Conservation (phyloP, 2,797 vertebrate genomes). For the Tapirus indicus region DNA sequence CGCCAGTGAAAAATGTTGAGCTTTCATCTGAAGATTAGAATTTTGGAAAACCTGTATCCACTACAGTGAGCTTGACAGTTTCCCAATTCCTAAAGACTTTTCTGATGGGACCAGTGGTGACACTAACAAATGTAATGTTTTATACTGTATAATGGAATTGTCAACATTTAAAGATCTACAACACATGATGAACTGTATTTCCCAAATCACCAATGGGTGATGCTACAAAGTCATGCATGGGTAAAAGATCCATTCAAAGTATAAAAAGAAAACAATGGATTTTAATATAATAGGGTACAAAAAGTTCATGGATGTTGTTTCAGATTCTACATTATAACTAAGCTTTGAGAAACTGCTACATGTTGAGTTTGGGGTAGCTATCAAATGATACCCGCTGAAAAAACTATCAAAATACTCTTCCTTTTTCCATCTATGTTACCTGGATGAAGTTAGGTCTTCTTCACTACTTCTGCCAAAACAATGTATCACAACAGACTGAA, state of each 20-base stretch:
- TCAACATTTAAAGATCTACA: slow-evolving; percentile 1
- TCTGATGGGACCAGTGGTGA: background rate
- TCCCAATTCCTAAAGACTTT: background rate
- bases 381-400: background rate
- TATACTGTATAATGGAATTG: background rate
- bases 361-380: background rate
- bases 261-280: background rate
- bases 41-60: background rate
- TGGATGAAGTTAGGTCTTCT: slow-evolving; percentile 25
- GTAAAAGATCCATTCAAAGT: background rate
- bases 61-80: background rate
- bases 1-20: background rate
- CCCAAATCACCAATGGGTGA: background rate
- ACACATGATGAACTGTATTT: background rate
- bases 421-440: background rate
- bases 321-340: background rate
- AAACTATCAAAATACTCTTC: background rate
- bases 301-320: background rate
- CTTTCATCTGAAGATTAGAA: slow-evolving; percentile 50
- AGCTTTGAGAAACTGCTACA: background rate
- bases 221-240: background rate
- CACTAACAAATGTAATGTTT: slow-evolving; percentile 9
- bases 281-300: background rate
- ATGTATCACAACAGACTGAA: background rate
- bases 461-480: background rate